Base-by-base conservation (phyloP, 2,113 vertebrate genomes). In the Macroglossus sobrinus region DNA sequence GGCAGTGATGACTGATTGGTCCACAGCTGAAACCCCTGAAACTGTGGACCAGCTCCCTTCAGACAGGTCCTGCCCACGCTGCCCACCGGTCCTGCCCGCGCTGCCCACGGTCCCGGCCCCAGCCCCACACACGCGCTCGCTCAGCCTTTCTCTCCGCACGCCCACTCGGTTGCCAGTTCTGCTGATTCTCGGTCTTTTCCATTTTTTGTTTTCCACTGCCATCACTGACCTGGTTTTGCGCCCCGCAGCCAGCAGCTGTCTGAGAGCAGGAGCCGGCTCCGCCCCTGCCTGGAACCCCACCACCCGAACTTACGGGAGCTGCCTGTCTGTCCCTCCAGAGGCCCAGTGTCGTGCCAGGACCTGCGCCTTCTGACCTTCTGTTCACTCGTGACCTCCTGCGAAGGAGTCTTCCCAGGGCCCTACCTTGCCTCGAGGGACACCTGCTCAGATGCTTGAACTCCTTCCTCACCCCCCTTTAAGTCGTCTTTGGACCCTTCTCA, bases 121-220 rank as follows among this genome's bases (percentile, higher is more conserved):
- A 28, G 79, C 93, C 92, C 61, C 40, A 3, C 75, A 22, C 0
- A 16, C 50, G 5, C 14, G 85, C 68, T 35, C 45, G 10, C 30
- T 66, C 87, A 92, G 96, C 94, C 89, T 57, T 50, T 82, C 86
- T 82, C 66, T 79, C 63, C 47, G 81, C 12, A 0, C 30, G 7
- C n/a, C 89, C 88, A 35, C 80, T 81, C 9, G 19, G 78, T 61
- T 76, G 90, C 79, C 84, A 5, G 95, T 93, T 96, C 91, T 97
- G 96, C 96, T 94, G 95, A 97, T 66, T 68, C 90, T 95, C 84
- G 64, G 26, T 82, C 43, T 85, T 74, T 95, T 91, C 79, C 35
- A 15, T 35, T 69, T 85, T 95, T 93, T 87, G 80, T 96, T 96
- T 93, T n/a, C 66, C 88, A 16, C 59, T 89, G 93, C 82, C 94